Evolutionary conservation across 2,113 vertebrate genomes (phyloP), one percentile per base, ranked within the genome.

Genomic region (Accipiter cooperii): DNA sequence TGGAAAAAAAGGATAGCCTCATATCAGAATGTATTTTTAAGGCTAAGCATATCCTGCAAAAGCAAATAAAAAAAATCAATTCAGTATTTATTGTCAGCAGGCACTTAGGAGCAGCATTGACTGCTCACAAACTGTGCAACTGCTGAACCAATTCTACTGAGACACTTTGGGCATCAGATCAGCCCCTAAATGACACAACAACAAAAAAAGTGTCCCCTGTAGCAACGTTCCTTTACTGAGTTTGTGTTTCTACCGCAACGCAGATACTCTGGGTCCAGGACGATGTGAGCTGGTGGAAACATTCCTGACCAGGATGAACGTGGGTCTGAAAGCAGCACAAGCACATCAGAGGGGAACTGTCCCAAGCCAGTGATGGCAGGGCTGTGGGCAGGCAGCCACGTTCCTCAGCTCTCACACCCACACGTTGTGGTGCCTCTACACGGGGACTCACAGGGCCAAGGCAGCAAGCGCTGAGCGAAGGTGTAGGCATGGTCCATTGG

Each of bases 301-400:
- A 0, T 7, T 57, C 58, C 49, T 47, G 38, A 26, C 17, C 16
- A 24, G 46, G 36, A 61, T 0, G 0, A 60, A 36, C 2, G 1
- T n/a, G 33, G 6, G 9, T 55, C 71, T 87, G 64, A 89, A 75
- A 86, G 58, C 20, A 85, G 36, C 36, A 69, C 25, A 42, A 52
- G 36, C 11, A 40, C 17, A 33, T 71, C 65, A 75, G 42, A 66
- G 17, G 4, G 14, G 13, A 80, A 64, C 2, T 7, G 33, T 76
- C 33, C 26, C 22, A 64, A 14, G 60, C 2, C 2, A 1, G 51
- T 17, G 78, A 31, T 10, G 36, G 36, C 24, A 65, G 31, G 38
- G 31, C 19, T 29, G 12, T 31, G 28, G 20, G 11, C 65, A 83
- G 60, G 20, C 10, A 58, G n/a, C n/a, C 3, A 1, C 1, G 1